Percentiles rank a stretch among this genome's conserved stretches.
These are phyloP conservation scores for Parelbella ahira DNA, from an alignment of 2,888 invertebrate species.

Conservation along the genomic window DNA sequence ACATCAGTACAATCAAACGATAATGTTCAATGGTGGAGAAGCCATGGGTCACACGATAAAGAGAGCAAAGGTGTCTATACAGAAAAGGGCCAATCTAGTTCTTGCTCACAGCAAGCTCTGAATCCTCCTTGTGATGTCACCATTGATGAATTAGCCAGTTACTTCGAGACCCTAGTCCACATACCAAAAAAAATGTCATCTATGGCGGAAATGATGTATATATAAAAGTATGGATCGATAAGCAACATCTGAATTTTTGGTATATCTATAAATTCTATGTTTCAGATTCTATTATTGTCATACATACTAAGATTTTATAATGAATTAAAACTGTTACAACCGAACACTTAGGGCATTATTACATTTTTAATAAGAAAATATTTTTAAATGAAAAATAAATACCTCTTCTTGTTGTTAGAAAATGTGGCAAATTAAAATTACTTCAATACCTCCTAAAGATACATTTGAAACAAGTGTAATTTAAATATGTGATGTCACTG, in stretches of 20 bases:
- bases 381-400: constrained; percentile 11
- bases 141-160: constrained; percentile 96
- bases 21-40: constrained; percentile 55
- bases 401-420: too few relatives aligned
- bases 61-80: constrained; percentile 39
- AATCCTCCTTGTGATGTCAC: constrained; percentile 91
- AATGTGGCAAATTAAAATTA: constrained; percentile 1
- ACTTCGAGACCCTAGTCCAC: constrained; percentile 96
- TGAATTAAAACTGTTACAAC: constrained; percentile 12
- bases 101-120: constrained; percentile 90
- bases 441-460: too few relatives aligned
- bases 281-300: too few relatives aligned
- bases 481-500: too few relatives aligned
- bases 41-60: constrained; percentile 37
- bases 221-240: constrained; percentile 77
- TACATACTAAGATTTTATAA: too few relatives aligned
- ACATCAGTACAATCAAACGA: constrained; percentile 35
- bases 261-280: too few relatives aligned
- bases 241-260: too few relatives aligned
- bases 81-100: constrained; percentile 54
- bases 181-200: constrained; percentile 98
- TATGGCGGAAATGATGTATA: constrained; percentile 99
- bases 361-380: constrained; percentile 13
- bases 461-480: too few relatives aligned
- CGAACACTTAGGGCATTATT: constrained; percentile 9